These are phyloP conservation scores for Fulmarus glacialis DNA, from an alignment of 2,113 vertebrate species.

Conservation along the genomic window DNA sequence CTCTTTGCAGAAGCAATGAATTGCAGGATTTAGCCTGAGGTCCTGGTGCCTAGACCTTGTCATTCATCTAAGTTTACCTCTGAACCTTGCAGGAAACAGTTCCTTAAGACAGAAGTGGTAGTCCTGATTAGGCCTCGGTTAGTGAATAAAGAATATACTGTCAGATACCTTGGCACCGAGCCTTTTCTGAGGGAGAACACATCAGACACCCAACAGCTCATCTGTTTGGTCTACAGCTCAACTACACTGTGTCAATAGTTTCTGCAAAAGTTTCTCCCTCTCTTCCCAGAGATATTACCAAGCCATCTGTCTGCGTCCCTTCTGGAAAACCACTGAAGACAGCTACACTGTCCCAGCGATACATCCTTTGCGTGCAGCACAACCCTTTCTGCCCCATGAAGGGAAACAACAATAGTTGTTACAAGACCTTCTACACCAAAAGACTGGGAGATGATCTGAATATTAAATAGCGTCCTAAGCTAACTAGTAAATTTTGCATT, in stretches of 20 bases:
- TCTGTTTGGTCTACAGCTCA: neutral
- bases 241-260: accelerated
- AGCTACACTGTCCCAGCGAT: neutral
- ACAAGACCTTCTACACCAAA: neutral
- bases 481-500: neutral
- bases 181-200: neutral
- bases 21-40: neutral
- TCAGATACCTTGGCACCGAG: neutral
- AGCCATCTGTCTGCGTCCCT: neutral
- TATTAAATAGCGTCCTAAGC: neutral
- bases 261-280: neutral
- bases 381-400: accelerated
- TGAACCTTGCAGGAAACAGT: neutral
- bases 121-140: neutral
- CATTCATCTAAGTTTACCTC: neutral
- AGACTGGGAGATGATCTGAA: neutral
- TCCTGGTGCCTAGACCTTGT: neutral
- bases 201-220: neutral
- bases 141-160: neutral
- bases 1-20: neutral
- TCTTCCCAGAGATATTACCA: neutral
- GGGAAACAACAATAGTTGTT: neutral
- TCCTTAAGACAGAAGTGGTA: neutral
- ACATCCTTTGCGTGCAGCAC: accelerated
- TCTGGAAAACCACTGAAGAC: neutral